Evolutionary conservation across 1,140 invertebrate genomes (phyloP).

Genomic region (Drosophila cardini): DNA sequence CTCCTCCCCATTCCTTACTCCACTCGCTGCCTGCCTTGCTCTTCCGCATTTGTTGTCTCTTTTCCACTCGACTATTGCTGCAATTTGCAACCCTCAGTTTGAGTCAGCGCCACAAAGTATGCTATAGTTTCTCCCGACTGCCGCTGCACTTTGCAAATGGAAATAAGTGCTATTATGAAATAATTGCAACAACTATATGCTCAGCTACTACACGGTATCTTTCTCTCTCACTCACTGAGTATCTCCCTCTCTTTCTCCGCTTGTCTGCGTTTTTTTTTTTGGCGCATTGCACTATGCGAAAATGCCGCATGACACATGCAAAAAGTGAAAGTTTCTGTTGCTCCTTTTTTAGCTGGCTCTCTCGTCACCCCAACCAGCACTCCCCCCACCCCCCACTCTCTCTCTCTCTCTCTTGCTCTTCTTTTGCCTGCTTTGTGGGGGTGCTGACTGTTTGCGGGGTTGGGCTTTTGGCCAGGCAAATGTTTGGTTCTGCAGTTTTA

Average conservation of each 20-base stretch:
- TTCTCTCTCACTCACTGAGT: conserved; percentile 4
- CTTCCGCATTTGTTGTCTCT: background rate
- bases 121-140: conserved; percentile 44
- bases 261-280: conserved; percentile 60
- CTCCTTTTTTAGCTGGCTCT: conserved; percentile 58
- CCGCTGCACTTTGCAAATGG: conserved; percentile 50
- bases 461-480: conserved; percentile 15
- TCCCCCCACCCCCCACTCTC: background rate
- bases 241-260: conserved; percentile 22
- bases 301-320: conserved; percentile 73
- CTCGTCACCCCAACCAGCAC: background rate
- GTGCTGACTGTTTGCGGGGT: conserved; percentile 4
- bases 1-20: background rate
- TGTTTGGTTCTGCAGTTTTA: conserved; percentile 31
- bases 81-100: conserved; percentile 54
- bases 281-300: conserved; percentile 76
- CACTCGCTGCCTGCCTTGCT: background rate
- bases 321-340: conserved; percentile 80
- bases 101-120: conserved; percentile 44
- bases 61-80: conserved; percentile 24
- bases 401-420: background rate
- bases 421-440: conserved; percentile 33
- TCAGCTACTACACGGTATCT: background rate
- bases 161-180: conserved; percentile 59
- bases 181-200: conserved; percentile 55